Evolutionary conservation across 2,888 invertebrate genomes (phyloP), one percentile per base, ranked within the genome.

Genomic region (Rosalia funebris): DNA sequence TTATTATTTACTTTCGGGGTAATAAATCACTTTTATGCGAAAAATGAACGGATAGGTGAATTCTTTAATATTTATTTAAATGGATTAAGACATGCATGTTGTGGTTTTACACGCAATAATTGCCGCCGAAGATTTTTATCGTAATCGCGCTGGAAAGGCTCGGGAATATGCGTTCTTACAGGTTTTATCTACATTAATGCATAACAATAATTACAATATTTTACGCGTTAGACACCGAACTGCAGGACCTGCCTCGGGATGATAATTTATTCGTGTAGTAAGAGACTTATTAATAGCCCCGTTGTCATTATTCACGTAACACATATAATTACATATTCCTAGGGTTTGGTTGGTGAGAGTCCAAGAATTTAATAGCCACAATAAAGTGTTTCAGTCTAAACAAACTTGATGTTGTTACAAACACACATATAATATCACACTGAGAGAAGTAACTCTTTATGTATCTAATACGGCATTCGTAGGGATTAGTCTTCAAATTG

Each of bases 81-180:
- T 73, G 71, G 73, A 73, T 73, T 72, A 70, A 71, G 71, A 73
- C 71, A 73, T 73, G 73, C 73, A 72, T 71, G 70, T 68, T 70
- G 65, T 57, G 65, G 68, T 63, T 59, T 65, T 61, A 70, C 70
- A 71, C 69, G 67, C 71, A 68, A 65, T 69, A 62, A 66, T 63
- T 60, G 66, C 55, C 39, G 57, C 52, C 57, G 62, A 64, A 63
- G 64, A 70, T 65, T 65, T 70, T 60, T 71, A 71, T 66, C 68
- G 60, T 48, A 15, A 61, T 42, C 54, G 52, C 56, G 62, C 59
- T 57, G 53, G 57, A 56, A 57, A 56, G 36, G 16, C 16, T n/a
- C 17, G 20, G 19, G 50, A 34, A 57, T 58, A 57, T 52, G 59
- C 60, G 65, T 62, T 56, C 64, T 61, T 62, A 64, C 63, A 42